Base-by-base conservation (phyloP, 2,888 invertebrate species). In the Graphium colonna region DNA sequence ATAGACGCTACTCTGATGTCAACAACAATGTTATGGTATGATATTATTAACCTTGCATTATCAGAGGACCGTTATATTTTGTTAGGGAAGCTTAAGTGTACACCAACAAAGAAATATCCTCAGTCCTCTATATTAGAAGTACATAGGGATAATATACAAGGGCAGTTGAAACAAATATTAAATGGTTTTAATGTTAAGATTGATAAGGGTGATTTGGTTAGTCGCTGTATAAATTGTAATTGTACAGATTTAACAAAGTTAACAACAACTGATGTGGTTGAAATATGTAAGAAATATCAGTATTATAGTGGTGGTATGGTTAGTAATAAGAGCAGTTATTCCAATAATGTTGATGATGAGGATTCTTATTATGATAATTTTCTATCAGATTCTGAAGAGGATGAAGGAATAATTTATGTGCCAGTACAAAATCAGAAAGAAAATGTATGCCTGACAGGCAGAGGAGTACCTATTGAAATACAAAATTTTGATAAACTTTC, bases 201-300 rank as follows among this genome's bases (percentile, higher is more conserved):
- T 44, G 90, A 87, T 26, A 88, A 91, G 69, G 88, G 87, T 57
- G 91, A 95, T 77, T 91, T 95, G 57, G 93, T 95, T 66, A 93
- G 91, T 65, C 89, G 94, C 63, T 96, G 96, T 78, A 91, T 93
- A 78, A 92, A 93, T 77, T 90, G 92, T 73, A 90, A 90, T 67
- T 68, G 71, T 38, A 73, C 64, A 55, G 68, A 75, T 55, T 63
- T 87, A 58, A 81, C 60, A 57, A 75, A 66, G 56, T 53, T 86
- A 26, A 60, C 63, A 58, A 50, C 63, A 44, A 67, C 71, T 55
- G 81, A 83, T 60, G 77, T 87, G 51, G 52, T 64, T 53, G 68
- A 74, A 52, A 61, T 84, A 40, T 82, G 80, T 65, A 64, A 52
- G 47, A 68, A 71, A 21, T 80, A 77, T 67, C 60, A 72, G 58